Evolutionary conservation across 37 sponge, comb jelly and placozoan genomes (phyloP).

Genomic region (Geodia barretti): DNA sequence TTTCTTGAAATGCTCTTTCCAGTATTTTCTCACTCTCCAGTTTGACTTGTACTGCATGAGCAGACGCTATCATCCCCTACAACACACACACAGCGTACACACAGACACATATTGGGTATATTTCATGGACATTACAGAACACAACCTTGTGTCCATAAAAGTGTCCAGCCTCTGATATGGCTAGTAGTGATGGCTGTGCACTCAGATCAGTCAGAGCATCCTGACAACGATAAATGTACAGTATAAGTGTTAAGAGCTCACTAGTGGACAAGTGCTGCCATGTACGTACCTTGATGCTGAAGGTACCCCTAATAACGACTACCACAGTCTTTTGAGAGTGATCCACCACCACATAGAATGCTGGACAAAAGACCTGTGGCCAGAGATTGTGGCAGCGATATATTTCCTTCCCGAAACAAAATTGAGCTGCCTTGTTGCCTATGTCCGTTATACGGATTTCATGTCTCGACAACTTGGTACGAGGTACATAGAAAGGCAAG

Average conservation of each 20-base stretch:
- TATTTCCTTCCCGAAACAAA: too few relatives aligned
- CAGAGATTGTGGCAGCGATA: too few relatives aligned
- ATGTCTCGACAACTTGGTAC: too few relatives aligned
- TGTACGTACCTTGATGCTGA: conserved; percentile 60
- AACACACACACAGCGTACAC: background rate
- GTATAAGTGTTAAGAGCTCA: too few relatives aligned
- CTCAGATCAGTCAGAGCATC: conserved; percentile 64
- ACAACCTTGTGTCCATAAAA: conserved; percentile 69
- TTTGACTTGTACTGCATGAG: conserved; percentile 62
- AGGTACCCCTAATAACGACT: conserved; percentile 76
- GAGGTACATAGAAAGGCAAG: too few relatives aligned
- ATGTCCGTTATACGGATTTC: too few relatives aligned
- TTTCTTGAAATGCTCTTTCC: conserved; percentile 30
- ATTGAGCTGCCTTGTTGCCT: too few relatives aligned
- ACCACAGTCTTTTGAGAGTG: conserved; percentile 72
- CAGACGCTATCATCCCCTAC: conserved; percentile 57
- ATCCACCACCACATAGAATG: conserved; percentile 92
- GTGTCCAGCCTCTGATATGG: conserved; percentile 19
- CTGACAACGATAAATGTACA: conserved; percentile 34
- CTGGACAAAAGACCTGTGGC: conserved; percentile 78
- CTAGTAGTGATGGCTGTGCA: conserved; percentile 51
- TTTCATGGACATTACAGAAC: too few relatives aligned
- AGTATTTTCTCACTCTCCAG: conserved; percentile 54
- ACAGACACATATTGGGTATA: background rate
- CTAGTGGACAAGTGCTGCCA: background rate